A percentile compares a stretch with the other conserved stretches of the same genome.
Evolutionary conservation across 1,140 invertebrate genomes (phyloP).

Genomic region (Aphaenogaster ashmeadi): DNA sequence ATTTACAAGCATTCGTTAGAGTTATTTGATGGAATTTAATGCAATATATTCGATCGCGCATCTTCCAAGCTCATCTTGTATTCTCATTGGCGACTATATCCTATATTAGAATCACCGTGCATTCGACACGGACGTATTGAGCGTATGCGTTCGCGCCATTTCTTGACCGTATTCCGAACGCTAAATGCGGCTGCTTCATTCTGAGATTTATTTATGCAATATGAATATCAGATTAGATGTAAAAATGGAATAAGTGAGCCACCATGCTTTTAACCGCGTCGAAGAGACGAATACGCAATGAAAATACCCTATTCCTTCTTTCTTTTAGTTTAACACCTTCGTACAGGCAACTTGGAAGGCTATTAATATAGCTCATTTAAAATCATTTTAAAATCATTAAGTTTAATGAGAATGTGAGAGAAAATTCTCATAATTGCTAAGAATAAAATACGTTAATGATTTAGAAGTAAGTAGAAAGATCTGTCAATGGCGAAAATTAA

Average conservation of each 20-base stretch:
- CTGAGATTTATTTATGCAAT: conserved; percentile 41
- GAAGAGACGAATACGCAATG: conserved; percentile 2
- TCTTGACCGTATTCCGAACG: conserved; percentile 37
- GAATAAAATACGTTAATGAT: conserved; percentile 42
- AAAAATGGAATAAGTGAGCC: conserved; percentile 15
- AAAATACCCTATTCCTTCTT: not conserved
- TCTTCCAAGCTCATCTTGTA: not conserved
- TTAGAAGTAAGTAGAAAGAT: conserved; percentile 25
- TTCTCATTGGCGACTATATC: conserved; percentile 22
- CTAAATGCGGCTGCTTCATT: conserved; percentile 30
- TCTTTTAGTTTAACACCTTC: not conserved
- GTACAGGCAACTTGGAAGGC: not conserved
- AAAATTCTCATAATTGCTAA: conserved; percentile 30
- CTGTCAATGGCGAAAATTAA: conserved; percentile 1
- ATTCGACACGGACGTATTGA: conserved; percentile 1
- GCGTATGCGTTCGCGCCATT: conserved; percentile 23
- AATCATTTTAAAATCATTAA: conserved; percentile 44
- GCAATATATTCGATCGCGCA: not conserved
- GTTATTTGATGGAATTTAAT: not conserved
- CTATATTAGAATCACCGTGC: conserved; percentile 23
- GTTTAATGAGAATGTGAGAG: conserved; percentile 19
- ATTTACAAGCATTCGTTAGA: conserved; percentile 4
- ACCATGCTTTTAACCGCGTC: not conserved
- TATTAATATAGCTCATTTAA: not conserved
- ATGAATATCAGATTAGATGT: conserved; percentile 34